Evolutionary conservation across 2,888 invertebrate species (phyloP).

Genomic region (Sialis lutaria): DNA sequence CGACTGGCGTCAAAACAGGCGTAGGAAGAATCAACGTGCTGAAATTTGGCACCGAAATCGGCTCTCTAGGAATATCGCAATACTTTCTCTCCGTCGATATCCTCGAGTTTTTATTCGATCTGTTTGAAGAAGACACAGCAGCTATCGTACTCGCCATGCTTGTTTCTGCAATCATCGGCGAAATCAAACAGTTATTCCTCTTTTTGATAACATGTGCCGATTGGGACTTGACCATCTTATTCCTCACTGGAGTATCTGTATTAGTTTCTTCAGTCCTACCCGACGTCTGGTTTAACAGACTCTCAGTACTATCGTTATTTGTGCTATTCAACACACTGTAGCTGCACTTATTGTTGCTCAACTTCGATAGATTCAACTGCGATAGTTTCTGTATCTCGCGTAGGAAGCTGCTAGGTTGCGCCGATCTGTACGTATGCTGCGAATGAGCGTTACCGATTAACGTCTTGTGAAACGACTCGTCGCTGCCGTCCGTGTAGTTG

Average conservation of each 20-base stretch:
- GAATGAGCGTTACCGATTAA: constrained; percentile 1
- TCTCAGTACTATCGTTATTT: constrained; percentile 48
- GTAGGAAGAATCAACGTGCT: constrained; percentile 43
- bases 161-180: constrained; percentile 21
- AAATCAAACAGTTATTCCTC: constrained; percentile 17
- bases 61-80: constrained; percentile 37
- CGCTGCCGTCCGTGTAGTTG: constrained; percentile 27
- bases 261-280: constrained; percentile 8
- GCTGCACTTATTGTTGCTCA: constrained; percentile 46
- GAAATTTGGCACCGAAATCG: constrained; percentile 59
- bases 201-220: constrained; percentile 38
- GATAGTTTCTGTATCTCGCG: constrained; percentile 55
- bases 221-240: constrained; percentile 34
- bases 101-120: constrained; percentile 13
- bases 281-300: constrained; percentile 27
- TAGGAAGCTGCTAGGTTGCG: constrained; percentile 25
- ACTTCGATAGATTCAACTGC: constrained; percentile 45
- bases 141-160: constrained; percentile 15
- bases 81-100: constrained; percentile 5
- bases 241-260: constrained; percentile 16
- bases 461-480: constrained; percentile 12
- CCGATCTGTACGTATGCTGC: constrained; percentile 3
- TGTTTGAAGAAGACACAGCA: constrained; percentile 10
- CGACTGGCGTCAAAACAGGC: constrained; percentile 46
- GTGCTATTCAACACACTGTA: constrained; percentile 45